Base-by-base conservation (phyloP, 2,797 vertebrate genomes). In the Clarias laeviceps region DNA sequence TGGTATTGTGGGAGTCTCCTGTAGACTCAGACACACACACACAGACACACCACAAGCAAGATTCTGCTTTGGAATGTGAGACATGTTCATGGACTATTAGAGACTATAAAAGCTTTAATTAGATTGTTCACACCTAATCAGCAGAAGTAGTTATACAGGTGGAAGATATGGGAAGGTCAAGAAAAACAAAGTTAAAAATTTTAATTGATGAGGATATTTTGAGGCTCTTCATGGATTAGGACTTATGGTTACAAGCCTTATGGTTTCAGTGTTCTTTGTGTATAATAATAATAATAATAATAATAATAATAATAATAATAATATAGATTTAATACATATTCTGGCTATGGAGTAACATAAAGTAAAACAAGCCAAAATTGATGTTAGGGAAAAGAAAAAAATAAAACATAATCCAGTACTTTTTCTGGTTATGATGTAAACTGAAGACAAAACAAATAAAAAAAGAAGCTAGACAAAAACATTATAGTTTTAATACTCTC, bases 71-170 rank as follows among this genome's bases (percentile, higher is more conserved):
- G 61, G 82, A 81, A 84, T 82, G 45, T 66, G 64, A 59, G 83
- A 85, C 87, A 87, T 83, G 87, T 73, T 68, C 80, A 29, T 74
- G 85, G 79, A 81, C 65, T 62, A 45, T 69, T 34, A 59, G 40
- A 29, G 77, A 72, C 45, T 50, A 70, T 6, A 45, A 80, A 69
- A 29, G 82, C n/a, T 83, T 14, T 73, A 72, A 72, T 80, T 27
- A 4, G 76, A 34, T 70, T 5, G 66, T 80, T 69, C 66, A 24
- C 66, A 34, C 65, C 29, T 40, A 40, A 64, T 50, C 29, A 68
- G 22, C 62, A 70, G 32, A 32, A 78, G 45, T 45, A 57, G 54
- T 34, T 57, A 57, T 50, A 22, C 54, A 22, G 17, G 18, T 18
- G n/a, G 15, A 24, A n/a, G 34, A 17, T n/a, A 15, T 15, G 2